These are phyloP conservation scores for Tapirus terrestris DNA, from an alignment of 2,113 vertebrate genomes.

Conservation along the genomic window DNA sequence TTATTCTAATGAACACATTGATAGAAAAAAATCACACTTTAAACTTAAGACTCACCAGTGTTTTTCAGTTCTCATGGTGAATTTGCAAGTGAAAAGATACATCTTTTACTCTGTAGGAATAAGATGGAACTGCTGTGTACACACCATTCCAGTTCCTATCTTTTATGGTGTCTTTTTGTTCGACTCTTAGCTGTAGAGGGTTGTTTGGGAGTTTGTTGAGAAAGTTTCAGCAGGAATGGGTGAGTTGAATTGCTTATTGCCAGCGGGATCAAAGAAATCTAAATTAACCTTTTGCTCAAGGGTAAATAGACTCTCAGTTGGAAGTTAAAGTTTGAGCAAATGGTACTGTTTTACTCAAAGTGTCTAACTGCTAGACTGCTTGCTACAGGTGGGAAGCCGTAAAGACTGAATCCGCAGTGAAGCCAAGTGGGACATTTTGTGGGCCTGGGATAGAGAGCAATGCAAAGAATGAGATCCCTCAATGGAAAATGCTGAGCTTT, in stretches of 20 bases:
- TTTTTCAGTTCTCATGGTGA: neutral
- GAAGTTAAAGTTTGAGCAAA: slow-evolving; percentile 1
- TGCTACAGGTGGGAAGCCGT: neutral
- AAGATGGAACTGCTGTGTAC: neutral
- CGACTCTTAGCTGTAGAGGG: neutral
- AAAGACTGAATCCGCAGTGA: neutral
- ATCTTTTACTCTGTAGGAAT: neutral
- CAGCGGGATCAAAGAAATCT: slow-evolving; percentile 2
- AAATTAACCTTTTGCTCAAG: slow-evolving; percentile 8
- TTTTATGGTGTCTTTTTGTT: neutral
- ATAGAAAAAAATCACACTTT: neutral
- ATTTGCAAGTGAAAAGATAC: neutral
- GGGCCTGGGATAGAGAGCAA: neutral
- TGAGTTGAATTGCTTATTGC: slow-evolving; percentile 22
- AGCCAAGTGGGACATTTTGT: neutral
- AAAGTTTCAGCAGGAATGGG: neutral
- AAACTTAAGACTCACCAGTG: neutral
- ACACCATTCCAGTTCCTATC: neutral
- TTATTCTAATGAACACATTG: neutral
- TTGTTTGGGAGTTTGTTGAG: neutral
- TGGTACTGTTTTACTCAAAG: neutral
- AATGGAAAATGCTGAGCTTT: neutral
- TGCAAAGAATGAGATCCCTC: slow-evolving; percentile 2
- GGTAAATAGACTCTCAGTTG: neutral
- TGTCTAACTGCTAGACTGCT: neutral